These are phyloP conservation scores for Plagiodera versicolora DNA, from an alignment of 2,888 invertebrate species.

Conservation along the genomic window DNA sequence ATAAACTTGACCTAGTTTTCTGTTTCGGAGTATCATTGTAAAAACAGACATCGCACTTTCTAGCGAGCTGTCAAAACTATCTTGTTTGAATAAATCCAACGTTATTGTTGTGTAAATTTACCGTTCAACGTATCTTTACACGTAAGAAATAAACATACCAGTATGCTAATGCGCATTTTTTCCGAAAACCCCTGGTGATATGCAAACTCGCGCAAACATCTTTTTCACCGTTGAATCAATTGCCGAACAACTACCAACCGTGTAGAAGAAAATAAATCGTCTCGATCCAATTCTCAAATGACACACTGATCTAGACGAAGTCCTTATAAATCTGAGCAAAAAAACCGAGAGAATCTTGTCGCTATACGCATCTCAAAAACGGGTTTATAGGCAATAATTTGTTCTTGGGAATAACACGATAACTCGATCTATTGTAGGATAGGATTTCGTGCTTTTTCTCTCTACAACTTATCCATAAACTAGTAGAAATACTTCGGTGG, in stretches of 20 bases:
- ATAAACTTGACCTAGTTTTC: too few relatives aligned
- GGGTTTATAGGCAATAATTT: constrained; percentile 16
- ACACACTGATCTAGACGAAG: constrained; percentile 16
- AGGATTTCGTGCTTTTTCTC: not conserved
- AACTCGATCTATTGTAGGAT: not conserved
- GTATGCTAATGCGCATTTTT: too few relatives aligned
- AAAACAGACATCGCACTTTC: too few relatives aligned
- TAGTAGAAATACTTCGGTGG: too few relatives aligned
- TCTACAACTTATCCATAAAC: too few relatives aligned
- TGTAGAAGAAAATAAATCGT: not conserved
- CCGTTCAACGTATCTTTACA: too few relatives aligned
- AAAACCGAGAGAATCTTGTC: constrained; percentile 11
- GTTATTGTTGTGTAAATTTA: too few relatives aligned
- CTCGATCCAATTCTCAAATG: constrained; percentile 9
- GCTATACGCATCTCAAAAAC: constrained; percentile 11
- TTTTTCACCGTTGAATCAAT: not conserved
- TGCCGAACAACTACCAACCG: not conserved
- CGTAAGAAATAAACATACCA: too few relatives aligned
- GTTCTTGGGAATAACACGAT: constrained; percentile 11
- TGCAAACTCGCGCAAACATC: not conserved
- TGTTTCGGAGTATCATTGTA: too few relatives aligned
- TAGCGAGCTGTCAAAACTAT: too few relatives aligned
- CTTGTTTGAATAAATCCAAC: too few relatives aligned
- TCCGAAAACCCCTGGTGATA: not conserved
- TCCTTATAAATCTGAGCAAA: constrained; percentile 3